phyloP scores from a whole-genome alignment of 2,113 vertebrate species.

The Hoplias malabaricus region DNA sequence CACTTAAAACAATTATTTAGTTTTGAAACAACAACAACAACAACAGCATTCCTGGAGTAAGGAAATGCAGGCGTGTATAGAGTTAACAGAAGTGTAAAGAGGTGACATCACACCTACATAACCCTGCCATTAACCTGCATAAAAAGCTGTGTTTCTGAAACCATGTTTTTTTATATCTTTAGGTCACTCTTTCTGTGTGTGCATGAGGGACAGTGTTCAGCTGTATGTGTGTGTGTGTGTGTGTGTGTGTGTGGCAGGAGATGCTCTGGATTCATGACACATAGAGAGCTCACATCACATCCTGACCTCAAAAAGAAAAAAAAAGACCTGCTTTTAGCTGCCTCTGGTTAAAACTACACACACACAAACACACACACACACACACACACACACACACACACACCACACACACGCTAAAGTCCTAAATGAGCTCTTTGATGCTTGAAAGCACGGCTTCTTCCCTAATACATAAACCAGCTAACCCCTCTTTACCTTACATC shows the following conservation, averaged over 20 bases:
- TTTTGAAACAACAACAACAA: too few relatives aligned
- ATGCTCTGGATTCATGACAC: conserved; percentile 50
- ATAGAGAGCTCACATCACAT: conserved; percentile 29
- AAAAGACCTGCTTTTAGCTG: conserved; percentile 33
- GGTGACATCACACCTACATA: too few relatives aligned
- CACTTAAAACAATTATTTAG: too few relatives aligned
- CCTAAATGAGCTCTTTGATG: conserved; percentile 55
- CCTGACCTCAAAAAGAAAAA: conserved; percentile 35
- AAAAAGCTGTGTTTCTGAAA: too few relatives aligned
- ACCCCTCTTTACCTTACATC: not conserved
- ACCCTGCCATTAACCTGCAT: too few relatives aligned
- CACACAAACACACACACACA: conserved; percentile 37
- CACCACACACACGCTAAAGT: conserved; percentile 52
- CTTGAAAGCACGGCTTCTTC: conserved; percentile 42
- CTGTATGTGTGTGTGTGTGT: not conserved
- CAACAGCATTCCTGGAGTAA: too few relatives aligned
- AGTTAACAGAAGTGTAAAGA: too few relatives aligned
- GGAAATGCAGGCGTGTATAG: too few relatives aligned
- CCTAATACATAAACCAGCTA: not conserved
- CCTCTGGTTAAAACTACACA: conserved; percentile 17
- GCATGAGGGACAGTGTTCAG: conserved; percentile 9
- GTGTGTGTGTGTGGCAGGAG: conserved; percentile 3
- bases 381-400: conserved; percentile 21
- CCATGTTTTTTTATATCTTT: too few relatives aligned
- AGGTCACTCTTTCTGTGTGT: too few relatives aligned